A percentile compares a stretch with the other conserved stretches of the same genome.
Conservation (phyloP, 2,888 invertebrate species). For the Sminthurides aquaticus region DNA sequence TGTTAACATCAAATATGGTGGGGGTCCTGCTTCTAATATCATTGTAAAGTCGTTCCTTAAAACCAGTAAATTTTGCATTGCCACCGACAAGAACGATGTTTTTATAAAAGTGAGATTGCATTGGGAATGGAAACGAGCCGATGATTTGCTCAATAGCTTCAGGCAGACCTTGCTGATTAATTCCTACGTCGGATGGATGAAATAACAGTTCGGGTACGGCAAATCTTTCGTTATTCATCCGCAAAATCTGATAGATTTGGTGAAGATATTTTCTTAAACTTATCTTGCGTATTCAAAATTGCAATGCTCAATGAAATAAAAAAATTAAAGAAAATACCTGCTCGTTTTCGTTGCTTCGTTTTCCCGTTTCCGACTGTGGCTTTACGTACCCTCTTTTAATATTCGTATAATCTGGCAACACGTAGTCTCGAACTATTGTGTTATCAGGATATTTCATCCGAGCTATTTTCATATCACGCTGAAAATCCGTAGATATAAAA, state of each 20-base stretch:
- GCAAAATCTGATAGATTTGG: slow-evolving; percentile 71
- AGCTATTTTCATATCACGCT: slow-evolving; percentile 67
- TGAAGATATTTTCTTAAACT: too few relatives aligned
- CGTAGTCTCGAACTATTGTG: slow-evolving; percentile 77
- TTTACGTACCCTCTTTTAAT: slow-evolving; percentile 70
- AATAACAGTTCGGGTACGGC: slow-evolving; percentile 90
- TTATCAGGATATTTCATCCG: slow-evolving; percentile 55
- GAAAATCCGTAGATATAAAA: slow-evolving; percentile 79
- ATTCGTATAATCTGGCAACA: slow-evolving; percentile 90
- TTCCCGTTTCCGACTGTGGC: slow-evolving; percentile 49
- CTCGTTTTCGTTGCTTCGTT: slow-evolving; percentile 48
- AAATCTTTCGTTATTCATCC: slow-evolving; percentile 88
- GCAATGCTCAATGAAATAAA: too few relatives aligned
- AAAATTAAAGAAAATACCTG: slow-evolving; percentile 46
- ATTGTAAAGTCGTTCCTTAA: slow-evolving; percentile 65
- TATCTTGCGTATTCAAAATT: too few relatives aligned
- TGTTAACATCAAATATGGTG: slow-evolving; percentile 67
- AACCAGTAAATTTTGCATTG: slow-evolving; percentile 75
- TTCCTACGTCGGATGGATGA: slow-evolving; percentile 87
- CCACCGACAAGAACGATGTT: slow-evolving; percentile 80
- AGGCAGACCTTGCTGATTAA: slow-evolving; percentile 81
- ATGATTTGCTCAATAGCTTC: slow-evolving; percentile 77
- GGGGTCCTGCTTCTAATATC: slow-evolving; percentile 74
- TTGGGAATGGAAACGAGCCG: slow-evolving; percentile 63
- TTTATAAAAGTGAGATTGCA: slow-evolving; percentile 67